Evolutionary conservation across 2,888 invertebrate species (phyloP).

Genomic region (Monopis laevigella): DNA sequence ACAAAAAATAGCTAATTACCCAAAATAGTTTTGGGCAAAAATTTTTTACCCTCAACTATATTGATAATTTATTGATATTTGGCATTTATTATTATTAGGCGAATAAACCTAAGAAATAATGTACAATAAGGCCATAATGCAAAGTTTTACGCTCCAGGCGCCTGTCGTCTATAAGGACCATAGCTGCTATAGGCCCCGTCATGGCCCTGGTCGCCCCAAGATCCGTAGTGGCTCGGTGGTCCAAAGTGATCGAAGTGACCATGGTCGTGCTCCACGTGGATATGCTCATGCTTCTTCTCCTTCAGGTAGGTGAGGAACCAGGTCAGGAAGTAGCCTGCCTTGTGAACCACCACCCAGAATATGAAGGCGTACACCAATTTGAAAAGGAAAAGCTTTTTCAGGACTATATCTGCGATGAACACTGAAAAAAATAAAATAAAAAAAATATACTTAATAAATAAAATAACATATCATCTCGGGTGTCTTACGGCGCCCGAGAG

Average conservation of each 20-base stretch:
- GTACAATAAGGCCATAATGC: too few species aligned
- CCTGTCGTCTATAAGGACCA: constrained; percentile 4
- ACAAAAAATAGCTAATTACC: too few species aligned
- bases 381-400: constrained; percentile 53
- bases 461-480: too few species aligned
- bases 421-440: constrained; percentile 31
- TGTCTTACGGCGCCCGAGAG: too few species aligned
- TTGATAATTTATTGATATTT: too few species aligned
- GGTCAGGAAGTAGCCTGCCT: constrained; percentile 53
- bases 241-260: constrained; percentile 29
- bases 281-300: constrained; percentile 39
- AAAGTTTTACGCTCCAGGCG: constrained; percentile 3
- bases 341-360: constrained; percentile 51
- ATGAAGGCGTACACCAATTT: constrained; percentile 53
- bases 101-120: too few species aligned
- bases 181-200: background rate
- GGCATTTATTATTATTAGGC: too few species aligned
- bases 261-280: constrained; percentile 27
- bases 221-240: constrained; percentile 15
- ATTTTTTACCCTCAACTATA: too few species aligned
- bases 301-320: constrained; percentile 53
- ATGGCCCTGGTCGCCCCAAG: background rate
- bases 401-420: constrained; percentile 45
- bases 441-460: too few species aligned
- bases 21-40: too few species aligned